Evolutionary conservation across 1,140 invertebrate genomes (phyloP).

Genomic region (Teleopsis dalmanni): DNA sequence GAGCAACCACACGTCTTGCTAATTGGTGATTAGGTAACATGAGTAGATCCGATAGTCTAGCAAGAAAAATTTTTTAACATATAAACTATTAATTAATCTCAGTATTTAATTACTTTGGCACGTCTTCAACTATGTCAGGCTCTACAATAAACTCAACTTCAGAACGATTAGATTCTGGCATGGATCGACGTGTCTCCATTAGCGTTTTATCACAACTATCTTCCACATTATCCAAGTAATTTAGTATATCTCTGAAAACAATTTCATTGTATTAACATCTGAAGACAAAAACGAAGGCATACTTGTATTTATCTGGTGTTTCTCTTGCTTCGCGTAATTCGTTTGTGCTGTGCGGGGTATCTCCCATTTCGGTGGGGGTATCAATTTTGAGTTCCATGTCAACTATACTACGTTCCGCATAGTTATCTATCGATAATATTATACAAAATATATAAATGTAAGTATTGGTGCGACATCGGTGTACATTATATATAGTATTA

Average conservation of each 20-base stretch:
- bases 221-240: slow-evolving; percentile 41
- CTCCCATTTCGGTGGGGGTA: slow-evolving; percentile 20
- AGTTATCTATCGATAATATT: slow-evolving; percentile 27
- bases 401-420: slow-evolving; percentile 26
- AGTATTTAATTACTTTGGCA: slow-evolving; percentile 33
- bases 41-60: slow-evolving; percentile 34
- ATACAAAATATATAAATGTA: no score
- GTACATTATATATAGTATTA: no score
- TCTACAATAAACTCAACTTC: slow-evolving; percentile 41
- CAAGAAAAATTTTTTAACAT: background rate
- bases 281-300: background rate
- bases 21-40: slow-evolving; percentile 43
- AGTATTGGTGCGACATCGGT: no score
- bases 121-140: slow-evolving; percentile 39
- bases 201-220: slow-evolving; percentile 40
- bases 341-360: slow-evolving; percentile 15
- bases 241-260: slow-evolving; percentile 33
- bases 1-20: slow-evolving; percentile 32
- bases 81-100: background rate
- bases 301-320: slow-evolving; percentile 39
- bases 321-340: slow-evolving; percentile 13
- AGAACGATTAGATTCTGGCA: slow-evolving; percentile 34
- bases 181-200: slow-evolving; percentile 34
- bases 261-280: background rate
- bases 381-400: slow-evolving; percentile 32